Evolutionary conservation across 2,888 invertebrate genomes (phyloP), one percentile per base, ranked within the genome.

Genomic region (Caenorhabditis becei): DNA sequence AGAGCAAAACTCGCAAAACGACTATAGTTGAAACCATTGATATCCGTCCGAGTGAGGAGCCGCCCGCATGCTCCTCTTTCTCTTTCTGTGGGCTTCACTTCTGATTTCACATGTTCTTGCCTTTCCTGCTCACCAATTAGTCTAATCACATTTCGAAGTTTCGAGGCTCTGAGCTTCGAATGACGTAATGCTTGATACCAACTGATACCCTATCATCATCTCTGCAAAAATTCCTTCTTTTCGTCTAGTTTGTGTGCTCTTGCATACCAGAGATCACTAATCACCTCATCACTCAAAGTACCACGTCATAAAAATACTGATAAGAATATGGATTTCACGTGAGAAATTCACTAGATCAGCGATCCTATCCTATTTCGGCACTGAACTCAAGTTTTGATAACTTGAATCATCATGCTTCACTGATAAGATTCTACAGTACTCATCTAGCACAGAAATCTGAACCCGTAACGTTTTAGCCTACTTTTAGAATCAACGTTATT

Each of bases 11-110:
- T 74, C 74, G 74, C 74, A 66, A 74, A 74, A 74, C 66, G 74
- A 74, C 74, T 74, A 74, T 74, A 74, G 74, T 74, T 74, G 74
- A 74, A 74, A 74, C 66, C 74, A 74, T 74, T 74, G 74, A 74
- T 74, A 74, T 74, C 74, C 74, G 74, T 65, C 63, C 56, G 72
- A 71, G 62, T 51, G 74, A 71, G 71, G 71, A 74, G 74, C 74
- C 74, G 74, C 74, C 74, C 74, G 74, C 58, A 65, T 65, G 44
- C 51, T 49, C 65, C 61, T 63, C 71, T 78, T 58, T 69, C 58
- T 32, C 44, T 61, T 61, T 71, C 71, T 71, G 37, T 53, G 51
- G 47, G 62, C 54, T 69, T 54, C 63, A 54, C 56, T 56, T 37
- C 62, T 67, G 37, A 62, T 53, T 62, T 62, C 44, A 32, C 44